Evolutionary conservation across 2,888 invertebrate genomes (phyloP), one percentile per base, ranked within the genome.

Genomic region (Scaeva pyrastri): DNA sequence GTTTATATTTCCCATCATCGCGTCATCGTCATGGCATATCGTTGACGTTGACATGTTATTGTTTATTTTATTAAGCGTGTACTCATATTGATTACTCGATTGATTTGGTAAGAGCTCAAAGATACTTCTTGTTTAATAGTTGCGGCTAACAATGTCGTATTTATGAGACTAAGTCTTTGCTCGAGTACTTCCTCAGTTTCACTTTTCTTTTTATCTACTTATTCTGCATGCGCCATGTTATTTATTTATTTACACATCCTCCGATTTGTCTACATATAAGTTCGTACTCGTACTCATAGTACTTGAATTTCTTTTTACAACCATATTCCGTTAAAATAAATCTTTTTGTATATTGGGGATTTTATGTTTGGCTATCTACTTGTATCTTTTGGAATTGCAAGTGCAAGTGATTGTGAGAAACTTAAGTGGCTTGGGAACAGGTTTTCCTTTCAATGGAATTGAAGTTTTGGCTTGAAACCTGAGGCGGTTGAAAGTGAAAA

Each of bases 111-210:
- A 39, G n/a, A n/a, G n/a, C n/a, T n/a, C n/a, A n/a, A n/a, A n/a
- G 23, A 4, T 50, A 21, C 55, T 55, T 66, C 26, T 60, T 73
- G 58, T n/a, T n/a, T n/a, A n/a, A n/a, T 66, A 66, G 58, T 58
- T 82, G 60, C 41, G 73, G 60, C 73, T 55, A 11, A 39, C 31
- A 10, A 5, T 26, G 48, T 45, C 64, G 60, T 75, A n/a, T n/a
- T n/a, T n/a, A n/a, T n/a, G n/a, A n/a, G 72, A 68, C 73, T 39
- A 19, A 70, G 71, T 60, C 66, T 19, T n/a, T n/a, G n/a, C n/a
- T n/a, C n/a, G n/a, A n/a, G 12, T 62, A 77, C 82, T 86, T 86
- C 86, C 86, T 86, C 70, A 86, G 86, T 86, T 86, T 86, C 86
- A 86, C 86, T 82, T 86, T 82, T 82, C 31, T 73, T 81, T 77